phyloP scores from a whole-genome alignment of 2,888 invertebrate genomes.

The Brassicogethes aeneus region DNA sequence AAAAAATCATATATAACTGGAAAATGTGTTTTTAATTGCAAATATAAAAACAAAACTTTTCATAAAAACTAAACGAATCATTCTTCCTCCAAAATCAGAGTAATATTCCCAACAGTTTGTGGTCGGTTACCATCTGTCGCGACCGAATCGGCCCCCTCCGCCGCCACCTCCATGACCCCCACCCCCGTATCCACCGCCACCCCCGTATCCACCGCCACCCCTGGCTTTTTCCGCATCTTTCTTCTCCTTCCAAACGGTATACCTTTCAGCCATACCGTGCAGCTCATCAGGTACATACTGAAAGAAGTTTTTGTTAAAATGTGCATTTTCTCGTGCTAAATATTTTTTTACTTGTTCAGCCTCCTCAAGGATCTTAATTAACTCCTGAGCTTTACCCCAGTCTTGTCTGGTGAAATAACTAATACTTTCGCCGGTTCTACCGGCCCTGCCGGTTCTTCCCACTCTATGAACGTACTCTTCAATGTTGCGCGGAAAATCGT shows the following conservation, averaged over 20 bases:
- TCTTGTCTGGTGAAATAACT: conserved; percentile 73
- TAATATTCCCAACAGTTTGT: no score
- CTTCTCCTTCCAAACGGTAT: conserved; percentile 57
- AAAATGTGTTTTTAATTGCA: no score
- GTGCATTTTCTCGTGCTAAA: neutral
- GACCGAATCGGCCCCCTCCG: no score
- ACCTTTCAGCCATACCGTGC: conserved; percentile 65
- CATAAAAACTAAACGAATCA: no score
- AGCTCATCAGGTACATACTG: conserved; percentile 71
- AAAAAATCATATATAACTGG: no score
- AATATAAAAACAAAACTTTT: no score
- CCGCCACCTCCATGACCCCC: conserved; percentile 20
- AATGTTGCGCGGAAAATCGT: conserved; percentile 87
- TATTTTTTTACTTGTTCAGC: conserved; percentile 61
- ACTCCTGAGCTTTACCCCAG: conserved; percentile 71
- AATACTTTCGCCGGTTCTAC: conserved; percentile 72
- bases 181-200: conserved; percentile 19
- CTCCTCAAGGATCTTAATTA: conserved; percentile 81
- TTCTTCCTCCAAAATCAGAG: no score
- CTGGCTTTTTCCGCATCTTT: conserved; percentile 33
- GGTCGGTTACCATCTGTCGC: no score
- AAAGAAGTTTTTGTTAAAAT: conserved; percentile 11
- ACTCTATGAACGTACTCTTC: conserved; percentile 95
- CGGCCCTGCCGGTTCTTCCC: conserved; percentile 92
- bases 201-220: conserved; percentile 30